Percentiles rank a stretch among this genome's conserved stretches.
These are phyloP conservation scores for Xiphorhynchus erythropygius DNA, from an alignment of 2,797 vertebrate species.

Conservation along the genomic window DNA sequence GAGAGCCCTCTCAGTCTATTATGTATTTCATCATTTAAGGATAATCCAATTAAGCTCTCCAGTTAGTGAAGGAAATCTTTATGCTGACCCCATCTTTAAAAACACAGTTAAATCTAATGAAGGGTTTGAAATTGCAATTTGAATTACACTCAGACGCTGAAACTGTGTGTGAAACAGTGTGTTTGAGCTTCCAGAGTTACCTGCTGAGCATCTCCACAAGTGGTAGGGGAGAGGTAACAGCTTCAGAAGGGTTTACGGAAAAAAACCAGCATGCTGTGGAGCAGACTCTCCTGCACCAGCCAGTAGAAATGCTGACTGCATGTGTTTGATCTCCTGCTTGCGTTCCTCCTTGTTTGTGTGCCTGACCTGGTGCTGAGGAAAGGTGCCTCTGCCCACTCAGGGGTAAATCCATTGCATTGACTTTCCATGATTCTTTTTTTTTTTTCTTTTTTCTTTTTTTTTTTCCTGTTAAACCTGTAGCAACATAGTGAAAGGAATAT, in stretches of 20 bases:
- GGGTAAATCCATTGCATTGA: neutral
- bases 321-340: neutral
- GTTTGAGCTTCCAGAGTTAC: slow-evolving; percentile 12
- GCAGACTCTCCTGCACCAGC: neutral
- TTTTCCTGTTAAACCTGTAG: neutral
- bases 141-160: neutral
- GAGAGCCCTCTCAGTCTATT: neutral
- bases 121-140: neutral
- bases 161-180: neutral
- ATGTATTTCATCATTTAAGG: neutral
- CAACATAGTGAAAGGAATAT: neutral
- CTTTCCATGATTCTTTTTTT: neutral
- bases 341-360: neutral
- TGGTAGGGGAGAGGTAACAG: neutral
- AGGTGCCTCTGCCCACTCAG: neutral
- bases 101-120: slow-evolving; percentile 6
- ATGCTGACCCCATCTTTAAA: neutral
- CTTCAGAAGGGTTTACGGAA: neutral
- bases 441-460: neutral
- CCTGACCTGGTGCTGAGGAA: neutral
- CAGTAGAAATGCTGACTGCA: neutral
- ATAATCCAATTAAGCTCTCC: slow-evolving; percentile 22
- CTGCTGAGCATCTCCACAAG: neutral
- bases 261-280: neutral
- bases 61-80: neutral